phyloP scores from a whole-genome alignment of 2,113 vertebrate species.

The Ellobius talpinus region DNA sequence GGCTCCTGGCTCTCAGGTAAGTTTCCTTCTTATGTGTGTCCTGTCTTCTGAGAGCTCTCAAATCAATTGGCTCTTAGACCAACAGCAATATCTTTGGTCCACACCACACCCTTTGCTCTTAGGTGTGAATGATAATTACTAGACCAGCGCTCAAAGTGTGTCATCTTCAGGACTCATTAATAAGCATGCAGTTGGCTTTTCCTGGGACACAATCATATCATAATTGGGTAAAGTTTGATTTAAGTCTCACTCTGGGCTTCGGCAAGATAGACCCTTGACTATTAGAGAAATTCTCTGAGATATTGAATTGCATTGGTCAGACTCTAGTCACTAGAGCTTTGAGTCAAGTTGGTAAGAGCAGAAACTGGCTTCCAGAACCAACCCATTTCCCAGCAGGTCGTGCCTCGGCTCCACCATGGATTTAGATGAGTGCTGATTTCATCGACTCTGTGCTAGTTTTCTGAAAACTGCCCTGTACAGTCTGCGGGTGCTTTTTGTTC shows the following conservation, averaged over 20 bases:
- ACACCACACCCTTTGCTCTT: background rate
- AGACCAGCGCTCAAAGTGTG: background rate
- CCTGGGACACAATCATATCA: background rate
- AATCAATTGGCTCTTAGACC: background rate
- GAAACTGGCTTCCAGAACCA: background rate
- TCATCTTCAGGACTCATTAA: background rate
- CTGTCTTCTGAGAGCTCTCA: background rate
- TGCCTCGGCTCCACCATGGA: background rate
- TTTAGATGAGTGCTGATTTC: background rate
- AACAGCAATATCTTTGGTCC: background rate
- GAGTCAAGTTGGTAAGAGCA: background rate
- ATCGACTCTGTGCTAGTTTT: background rate
- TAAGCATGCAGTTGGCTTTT: background rate
- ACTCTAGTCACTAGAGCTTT: background rate
- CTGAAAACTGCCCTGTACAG: background rate
- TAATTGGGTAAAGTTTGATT: background rate
- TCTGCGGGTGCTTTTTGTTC: background rate
- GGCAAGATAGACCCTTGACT: background rate
- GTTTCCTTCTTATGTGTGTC: background rate
- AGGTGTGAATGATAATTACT: slow-evolving; percentile 10
- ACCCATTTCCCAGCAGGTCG: background rate
- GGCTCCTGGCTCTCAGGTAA: background rate
- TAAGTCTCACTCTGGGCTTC: background rate
- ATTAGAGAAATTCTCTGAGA: background rate
- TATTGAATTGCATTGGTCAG: background rate